Conservation (phyloP, 2,113 vertebrate species). For the Rhabdomys dilectus region DNA sequence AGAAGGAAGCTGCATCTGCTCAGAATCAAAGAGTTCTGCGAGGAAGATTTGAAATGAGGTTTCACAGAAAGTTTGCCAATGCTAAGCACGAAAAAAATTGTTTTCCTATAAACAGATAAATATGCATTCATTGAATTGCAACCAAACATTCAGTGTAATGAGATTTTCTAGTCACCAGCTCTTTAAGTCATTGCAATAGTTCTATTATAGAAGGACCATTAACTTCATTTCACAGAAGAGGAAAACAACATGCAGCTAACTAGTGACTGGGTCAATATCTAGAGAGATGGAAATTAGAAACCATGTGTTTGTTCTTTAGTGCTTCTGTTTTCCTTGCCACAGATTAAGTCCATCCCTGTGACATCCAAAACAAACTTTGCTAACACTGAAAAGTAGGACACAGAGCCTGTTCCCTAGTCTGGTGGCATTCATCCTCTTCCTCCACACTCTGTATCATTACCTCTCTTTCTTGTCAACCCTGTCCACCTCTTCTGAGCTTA, state of each 20-base stretch:
- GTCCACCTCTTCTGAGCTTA: background rate
- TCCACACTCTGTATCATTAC: background rate
- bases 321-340: background rate
- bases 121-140: constrained; percentile 10
- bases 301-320: background rate
- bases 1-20: background rate
- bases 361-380: background rate
- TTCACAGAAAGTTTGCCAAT: background rate
- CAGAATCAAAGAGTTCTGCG: background rate
- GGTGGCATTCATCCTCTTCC: background rate
- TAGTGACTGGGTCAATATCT: background rate
- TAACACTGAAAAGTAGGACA: background rate
- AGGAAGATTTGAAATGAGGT: background rate
- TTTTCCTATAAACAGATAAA: constrained; percentile 28
- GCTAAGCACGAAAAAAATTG: background rate
- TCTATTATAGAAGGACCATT: background rate
- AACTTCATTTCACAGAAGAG: constrained; percentile 21
- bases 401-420: background rate
- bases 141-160: background rate
- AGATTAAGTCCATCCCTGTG: background rate
- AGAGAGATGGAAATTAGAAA: background rate
- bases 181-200: constrained; percentile 1
- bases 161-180: background rate
- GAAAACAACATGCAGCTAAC: constrained; percentile 14
- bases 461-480: background rate